Conservation (phyloP, 1,140 invertebrate species). For the Drosophila trapezifrons region DNA sequence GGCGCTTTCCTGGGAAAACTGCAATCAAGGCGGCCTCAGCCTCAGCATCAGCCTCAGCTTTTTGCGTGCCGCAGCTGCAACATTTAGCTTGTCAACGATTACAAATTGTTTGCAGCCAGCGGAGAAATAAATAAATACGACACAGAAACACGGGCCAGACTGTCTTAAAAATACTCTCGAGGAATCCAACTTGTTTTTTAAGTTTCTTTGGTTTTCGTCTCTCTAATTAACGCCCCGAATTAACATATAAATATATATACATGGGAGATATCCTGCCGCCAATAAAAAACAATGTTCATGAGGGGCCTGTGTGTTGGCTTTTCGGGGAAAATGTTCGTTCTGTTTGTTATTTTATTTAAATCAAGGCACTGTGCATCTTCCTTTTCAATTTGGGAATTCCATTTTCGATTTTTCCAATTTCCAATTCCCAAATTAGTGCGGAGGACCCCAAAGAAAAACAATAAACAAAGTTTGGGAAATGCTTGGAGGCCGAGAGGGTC, state of each 20-base stretch:
- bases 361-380: conserved; percentile 67
- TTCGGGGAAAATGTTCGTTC: conserved; percentile 38
- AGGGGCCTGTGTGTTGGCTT: conserved; percentile 62
- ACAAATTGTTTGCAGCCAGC: conserved; percentile 69
- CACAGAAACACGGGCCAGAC: conserved; percentile 8
- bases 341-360: conserved; percentile 72
- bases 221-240: conserved; percentile 68
- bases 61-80: conserved; percentile 71
- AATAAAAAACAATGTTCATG: conserved; percentile 77
- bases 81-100: conserved; percentile 77
- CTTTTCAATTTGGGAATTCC: conserved; percentile 32
- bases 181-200: conserved; percentile 15
- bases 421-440: conserved; percentile 52
- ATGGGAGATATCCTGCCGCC: conserved; percentile 61
- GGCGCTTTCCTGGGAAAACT: conserved; percentile 33
- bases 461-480: conserved; percentile 75
- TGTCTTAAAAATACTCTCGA: conserved; percentile 65
- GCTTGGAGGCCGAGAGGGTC: conserved; percentile 53
- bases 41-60: conserved; percentile 32
- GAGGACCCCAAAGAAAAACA: conserved; percentile 64
- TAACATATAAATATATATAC: conserved; percentile 60
- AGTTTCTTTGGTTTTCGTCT: conserved; percentile 25
- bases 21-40: conserved; percentile 56
- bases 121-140: conserved; percentile 69
- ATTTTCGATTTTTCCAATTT: conserved; percentile 31